Evolutionary conservation across 2,888 invertebrate genomes (phyloP).

Genomic region (Scaeva pyrastri): DNA sequence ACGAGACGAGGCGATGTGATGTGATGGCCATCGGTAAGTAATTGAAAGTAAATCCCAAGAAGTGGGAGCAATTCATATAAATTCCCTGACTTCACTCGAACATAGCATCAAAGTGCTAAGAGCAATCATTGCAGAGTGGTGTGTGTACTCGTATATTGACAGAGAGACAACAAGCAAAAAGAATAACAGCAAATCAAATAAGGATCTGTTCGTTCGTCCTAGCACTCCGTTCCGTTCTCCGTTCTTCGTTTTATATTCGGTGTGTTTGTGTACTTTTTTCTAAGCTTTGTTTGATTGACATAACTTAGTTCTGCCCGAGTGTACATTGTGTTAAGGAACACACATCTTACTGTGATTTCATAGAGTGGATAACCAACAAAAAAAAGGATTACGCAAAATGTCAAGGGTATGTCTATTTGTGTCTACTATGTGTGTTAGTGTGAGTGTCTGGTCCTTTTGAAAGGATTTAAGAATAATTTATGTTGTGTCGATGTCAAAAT

Average conservation of each 20-base stretch:
- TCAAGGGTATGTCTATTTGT: constrained; percentile 61
- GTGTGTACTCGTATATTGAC: constrained; percentile 53
- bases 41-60: constrained; percentile 63
- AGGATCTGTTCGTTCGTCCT: constrained; percentile 32
- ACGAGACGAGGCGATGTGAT: too few species aligned
- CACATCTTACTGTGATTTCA: constrained; percentile 44
- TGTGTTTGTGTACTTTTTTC: constrained; percentile 17
- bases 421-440: not conserved
- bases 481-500: constrained; percentile 11
- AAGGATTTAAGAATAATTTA: constrained; percentile 30
- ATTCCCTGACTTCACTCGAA: constrained; percentile 31
- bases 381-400: constrained; percentile 71
- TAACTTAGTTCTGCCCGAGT: constrained; percentile 18
- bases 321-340: constrained; percentile 29
- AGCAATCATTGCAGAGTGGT: constrained; percentile 49
- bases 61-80: constrained; percentile 66
- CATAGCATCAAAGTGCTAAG: constrained; percentile 61
- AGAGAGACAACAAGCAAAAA: not conserved
- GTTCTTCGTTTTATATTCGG: too few species aligned
- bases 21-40: constrained; percentile 63
- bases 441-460: not conserved
- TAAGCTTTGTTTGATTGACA: constrained; percentile 20
- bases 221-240: not conserved
- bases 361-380: constrained; percentile 50
- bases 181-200: constrained; percentile 5